A percentile compares a stretch with the other conserved stretches of the same genome.
These are phyloP conservation scores for Sylvilagus floridanus DNA, from an alignment of 2,797 vertebrate genomes.

Conservation along the genomic window DNA sequence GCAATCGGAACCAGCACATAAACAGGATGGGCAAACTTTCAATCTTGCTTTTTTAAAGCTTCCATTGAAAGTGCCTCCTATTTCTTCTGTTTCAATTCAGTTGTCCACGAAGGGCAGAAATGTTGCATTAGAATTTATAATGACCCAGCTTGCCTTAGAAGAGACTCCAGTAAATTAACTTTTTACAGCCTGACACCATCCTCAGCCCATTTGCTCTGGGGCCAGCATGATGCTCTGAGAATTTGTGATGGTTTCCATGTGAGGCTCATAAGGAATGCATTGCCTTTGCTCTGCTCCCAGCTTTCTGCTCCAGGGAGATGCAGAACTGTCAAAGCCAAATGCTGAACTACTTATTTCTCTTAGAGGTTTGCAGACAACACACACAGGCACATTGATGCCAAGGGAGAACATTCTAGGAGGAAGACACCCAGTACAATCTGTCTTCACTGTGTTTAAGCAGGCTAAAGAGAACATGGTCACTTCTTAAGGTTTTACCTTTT, in stretches of 20 bases:
- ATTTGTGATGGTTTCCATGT: neutral
- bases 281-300: neutral
- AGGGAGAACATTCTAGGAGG: neutral
- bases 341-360: slow-evolving; percentile 56
- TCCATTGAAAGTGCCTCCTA: neutral
- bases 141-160: neutral
- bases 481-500: slow-evolving; percentile 17
- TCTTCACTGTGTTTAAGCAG: slow-evolving; percentile 11
- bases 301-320: neutral
- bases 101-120: neutral
- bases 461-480: neutral
- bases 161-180: slow-evolving; percentile 43
- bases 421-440: neutral
- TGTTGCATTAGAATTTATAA: slow-evolving; percentile 56
- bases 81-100: slow-evolving; percentile 14
- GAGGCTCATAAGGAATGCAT: slow-evolving; percentile 29
- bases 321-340: slow-evolving; percentile 38
- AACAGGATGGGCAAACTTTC: neutral
- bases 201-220: slow-evolving; percentile 16
- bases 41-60: neutral
- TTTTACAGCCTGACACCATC: neutral
- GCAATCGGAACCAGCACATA: neutral
- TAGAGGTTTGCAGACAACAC: slow-evolving; percentile 44
- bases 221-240: neutral
- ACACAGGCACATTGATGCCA: neutral